Conservation (phyloP, 2,113 vertebrate genomes). For the Formicarius rufipectus region DNA sequence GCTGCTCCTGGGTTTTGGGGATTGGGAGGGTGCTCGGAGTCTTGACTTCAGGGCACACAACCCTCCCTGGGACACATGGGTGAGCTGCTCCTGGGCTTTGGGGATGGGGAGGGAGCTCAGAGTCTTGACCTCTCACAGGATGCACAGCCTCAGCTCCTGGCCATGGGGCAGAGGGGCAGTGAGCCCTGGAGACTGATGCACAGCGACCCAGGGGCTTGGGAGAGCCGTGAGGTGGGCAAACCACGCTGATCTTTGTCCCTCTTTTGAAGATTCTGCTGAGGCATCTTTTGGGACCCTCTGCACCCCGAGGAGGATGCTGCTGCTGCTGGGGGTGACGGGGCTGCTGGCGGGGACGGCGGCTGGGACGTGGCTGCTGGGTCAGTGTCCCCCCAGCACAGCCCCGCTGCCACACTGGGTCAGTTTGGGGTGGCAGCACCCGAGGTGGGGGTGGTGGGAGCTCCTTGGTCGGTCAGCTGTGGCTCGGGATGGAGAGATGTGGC, state of each 20-base stretch:
- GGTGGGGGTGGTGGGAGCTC: not conserved
- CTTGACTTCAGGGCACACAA: not conserved
- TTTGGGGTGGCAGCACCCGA: not conserved
- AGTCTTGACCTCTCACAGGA: not conserved
- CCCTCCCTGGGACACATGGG: conserved; percentile 36
- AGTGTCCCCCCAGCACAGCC: not conserved
- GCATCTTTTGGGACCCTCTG: not conserved
- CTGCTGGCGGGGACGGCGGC: conserved; percentile 74
- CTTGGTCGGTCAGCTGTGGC: accelerated
- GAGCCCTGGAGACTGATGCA: accelerated
- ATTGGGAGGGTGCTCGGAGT: not conserved
- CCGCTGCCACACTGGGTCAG: accelerated
- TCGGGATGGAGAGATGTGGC: accelerated
- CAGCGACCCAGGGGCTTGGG: accelerated
- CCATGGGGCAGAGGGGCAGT: accelerated
- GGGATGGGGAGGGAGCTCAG: not conserved
- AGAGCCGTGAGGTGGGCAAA: accelerated
- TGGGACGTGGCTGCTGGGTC: conserved; percentile 84
- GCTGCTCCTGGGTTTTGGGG: not conserved
- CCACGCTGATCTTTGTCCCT: not conserved
- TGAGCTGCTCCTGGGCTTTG: not conserved
- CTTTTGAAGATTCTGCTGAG: not conserved
- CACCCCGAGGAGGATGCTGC: conserved; percentile 53
- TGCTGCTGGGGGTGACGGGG: conserved; percentile 66
- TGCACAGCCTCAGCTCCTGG: accelerated